Base-by-base conservation (phyloP, 1,140 invertebrate species). In the Drosophila navojoa region DNA sequence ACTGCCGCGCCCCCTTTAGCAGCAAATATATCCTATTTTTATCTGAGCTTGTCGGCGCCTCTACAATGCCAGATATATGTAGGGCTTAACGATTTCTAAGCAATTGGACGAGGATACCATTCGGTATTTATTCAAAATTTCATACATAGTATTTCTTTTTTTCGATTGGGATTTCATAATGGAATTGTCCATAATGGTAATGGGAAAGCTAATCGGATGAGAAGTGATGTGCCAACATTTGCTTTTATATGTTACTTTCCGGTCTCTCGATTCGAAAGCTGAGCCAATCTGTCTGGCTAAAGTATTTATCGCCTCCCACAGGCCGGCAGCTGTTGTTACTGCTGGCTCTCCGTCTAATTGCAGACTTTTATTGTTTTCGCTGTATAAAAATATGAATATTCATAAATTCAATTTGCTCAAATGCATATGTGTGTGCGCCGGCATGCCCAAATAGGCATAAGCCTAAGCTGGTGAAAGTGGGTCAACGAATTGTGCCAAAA, bases 401-500 rank as follows among this genome's bases (percentile, higher is more conserved):
- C 73, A 81, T 74, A 68, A 60, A 77, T 64, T 67, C 29, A 29
- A 16, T 68, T 6, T 9, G 9, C 9, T 3, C n/a, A 9, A 9
- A 9, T 45, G 15, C 7, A 16, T 3, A 9, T 7, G 42, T 45
- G 42, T 45, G 42, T 45, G 42, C 7, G 29, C 22, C 35, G 58
- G 62, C 61, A 53, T 54, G 63, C 81, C 81, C 63, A 80, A 84
- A 77, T 85, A 77, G 81, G 81, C 60, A 84, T 85, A 85, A 85
- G 81, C 57, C 85, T 86, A 85, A 85, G 81, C 75, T 54, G 10
- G 82, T 72, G 82, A 86, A 86, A 86, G 82, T 86, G 84, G 84
- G 82, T 89, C 82, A 86, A 72, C 67, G 69, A 67, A 81, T 80
- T 76, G 60, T 52, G 63, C 63, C 76, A 25, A 62, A 86, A 86